Percentiles rank a stretch among this genome's conserved stretches.
Conservation (phyloP, 2,888 invertebrate genomes). For the Tiliacea citrago region DNA sequence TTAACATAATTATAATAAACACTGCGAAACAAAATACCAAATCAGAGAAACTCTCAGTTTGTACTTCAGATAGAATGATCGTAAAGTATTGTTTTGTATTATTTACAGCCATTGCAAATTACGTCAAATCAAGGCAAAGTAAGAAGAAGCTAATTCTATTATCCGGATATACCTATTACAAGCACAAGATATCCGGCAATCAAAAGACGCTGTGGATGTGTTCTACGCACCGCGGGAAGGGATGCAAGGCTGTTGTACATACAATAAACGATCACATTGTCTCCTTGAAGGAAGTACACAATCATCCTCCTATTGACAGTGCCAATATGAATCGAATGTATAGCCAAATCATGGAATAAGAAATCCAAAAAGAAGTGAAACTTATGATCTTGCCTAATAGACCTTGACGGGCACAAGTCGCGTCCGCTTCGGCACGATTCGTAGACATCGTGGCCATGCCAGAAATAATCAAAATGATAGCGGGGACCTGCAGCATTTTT, state of each 20-base stretch:
- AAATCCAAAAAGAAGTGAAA: background rate
- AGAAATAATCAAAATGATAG: background rate
- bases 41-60: background rate
- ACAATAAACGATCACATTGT: slow-evolving; percentile 7
- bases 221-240: slow-evolving; percentile 34
- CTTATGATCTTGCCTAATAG: background rate
- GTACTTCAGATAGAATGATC: background rate
- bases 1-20: background rate
- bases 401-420: too few species aligned
- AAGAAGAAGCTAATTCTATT: slow-evolving; percentile 9
- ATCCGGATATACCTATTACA: slow-evolving; percentile 26
- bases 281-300: background rate
- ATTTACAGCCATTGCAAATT: slow-evolving; percentile 4
- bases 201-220: slow-evolving; percentile 25
- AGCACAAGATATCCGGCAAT: background rate
- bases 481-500: too few species aligned
- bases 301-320: background rate
- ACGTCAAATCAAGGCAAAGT: slow-evolving; percentile 6
- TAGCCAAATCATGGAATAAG: background rate
- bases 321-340: background rate
- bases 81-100: background rate
- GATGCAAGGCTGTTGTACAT: slow-evolving; percentile 32
- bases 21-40: background rate
- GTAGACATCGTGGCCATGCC: too few species aligned
- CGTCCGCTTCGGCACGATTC: too few species aligned